Evolutionary conservation across 2,113 vertebrate genomes (phyloP).

Genomic region (Lepus timidus): DNA sequence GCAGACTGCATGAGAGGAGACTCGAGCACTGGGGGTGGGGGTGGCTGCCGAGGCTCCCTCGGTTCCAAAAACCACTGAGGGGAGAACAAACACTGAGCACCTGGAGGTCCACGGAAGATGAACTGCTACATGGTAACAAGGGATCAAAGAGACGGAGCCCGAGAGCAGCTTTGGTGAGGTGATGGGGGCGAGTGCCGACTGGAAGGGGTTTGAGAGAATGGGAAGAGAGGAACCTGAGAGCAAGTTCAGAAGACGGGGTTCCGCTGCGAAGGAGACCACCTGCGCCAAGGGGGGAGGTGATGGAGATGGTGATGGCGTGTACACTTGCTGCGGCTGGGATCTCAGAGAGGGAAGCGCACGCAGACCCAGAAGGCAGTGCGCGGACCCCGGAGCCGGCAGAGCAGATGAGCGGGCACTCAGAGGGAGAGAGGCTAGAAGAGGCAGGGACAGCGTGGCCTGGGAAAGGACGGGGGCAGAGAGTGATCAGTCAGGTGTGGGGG

Average conservation of each 20-base stretch:
- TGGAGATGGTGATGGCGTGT: not conserved
- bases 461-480: not conserved
- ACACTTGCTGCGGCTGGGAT: not conserved
- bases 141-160: not conserved
- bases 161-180: conserved; percentile 2
- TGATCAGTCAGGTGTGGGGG: not conserved
- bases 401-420: not conserved
- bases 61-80: not conserved
- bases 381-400: not conserved
- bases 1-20: not conserved
- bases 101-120: too few species aligned
- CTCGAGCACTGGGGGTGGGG: not conserved
- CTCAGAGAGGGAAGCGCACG: not conserved
- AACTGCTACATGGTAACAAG: not conserved
- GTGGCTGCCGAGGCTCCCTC: too few species aligned
- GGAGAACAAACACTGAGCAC: not conserved
- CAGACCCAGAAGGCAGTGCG: not conserved
- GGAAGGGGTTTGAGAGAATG: not conserved
- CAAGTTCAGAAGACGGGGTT: not conserved
- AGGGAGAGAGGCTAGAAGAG: not conserved
- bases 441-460: not conserved
- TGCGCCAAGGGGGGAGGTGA: not conserved
- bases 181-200: not conserved
- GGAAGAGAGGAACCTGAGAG: not conserved
- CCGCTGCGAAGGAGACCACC: not conserved